Conservation (phyloP, 2,888 invertebrate species). For the Leptinotarsa haldemani region DNA sequence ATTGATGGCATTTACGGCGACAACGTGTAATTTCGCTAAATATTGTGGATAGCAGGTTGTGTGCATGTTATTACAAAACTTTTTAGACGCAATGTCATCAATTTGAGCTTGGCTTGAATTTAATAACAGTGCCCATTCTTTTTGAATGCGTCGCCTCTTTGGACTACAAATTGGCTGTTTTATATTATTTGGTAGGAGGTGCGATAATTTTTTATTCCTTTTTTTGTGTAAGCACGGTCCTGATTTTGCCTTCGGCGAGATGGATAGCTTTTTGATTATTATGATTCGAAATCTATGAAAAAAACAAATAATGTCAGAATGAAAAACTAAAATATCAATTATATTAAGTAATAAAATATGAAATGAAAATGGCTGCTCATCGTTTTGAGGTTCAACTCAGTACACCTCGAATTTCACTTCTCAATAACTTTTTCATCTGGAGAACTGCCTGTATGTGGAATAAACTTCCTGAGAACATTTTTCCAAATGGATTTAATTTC, state of each 20-base stretch:
- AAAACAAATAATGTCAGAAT: too few relatives aligned
- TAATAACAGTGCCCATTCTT: conserved; percentile 38
- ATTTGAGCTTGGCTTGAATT: conserved; percentile 36
- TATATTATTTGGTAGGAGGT: conserved; percentile 6
- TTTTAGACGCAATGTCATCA: conserved; percentile 31
- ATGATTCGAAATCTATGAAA: too few relatives aligned
- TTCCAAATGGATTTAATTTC: too few relatives aligned
- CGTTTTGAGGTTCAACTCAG: too few relatives aligned
- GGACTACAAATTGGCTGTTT: conserved; percentile 14
- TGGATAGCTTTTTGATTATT: not conserved
- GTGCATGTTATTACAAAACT: conserved; percentile 30
- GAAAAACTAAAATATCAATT: too few relatives aligned
- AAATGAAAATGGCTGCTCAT: too few relatives aligned
- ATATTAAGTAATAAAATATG: too few relatives aligned
- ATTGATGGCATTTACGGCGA: conserved; percentile 26
- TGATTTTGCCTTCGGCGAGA: not conserved
- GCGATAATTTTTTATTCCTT: not conserved
- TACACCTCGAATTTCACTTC: too few relatives aligned
- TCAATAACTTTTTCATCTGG: too few relatives aligned
- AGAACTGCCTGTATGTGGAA: too few relatives aligned
- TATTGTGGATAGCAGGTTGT: conserved; percentile 27
- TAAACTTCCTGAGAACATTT: too few relatives aligned
- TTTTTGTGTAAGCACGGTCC: not conserved
- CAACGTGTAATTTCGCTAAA: conserved; percentile 37
- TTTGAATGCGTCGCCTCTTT: conserved; percentile 32